Evolutionary conservation across 2,888 invertebrate species (phyloP).

Genomic region (Tethea ocularis): DNA sequence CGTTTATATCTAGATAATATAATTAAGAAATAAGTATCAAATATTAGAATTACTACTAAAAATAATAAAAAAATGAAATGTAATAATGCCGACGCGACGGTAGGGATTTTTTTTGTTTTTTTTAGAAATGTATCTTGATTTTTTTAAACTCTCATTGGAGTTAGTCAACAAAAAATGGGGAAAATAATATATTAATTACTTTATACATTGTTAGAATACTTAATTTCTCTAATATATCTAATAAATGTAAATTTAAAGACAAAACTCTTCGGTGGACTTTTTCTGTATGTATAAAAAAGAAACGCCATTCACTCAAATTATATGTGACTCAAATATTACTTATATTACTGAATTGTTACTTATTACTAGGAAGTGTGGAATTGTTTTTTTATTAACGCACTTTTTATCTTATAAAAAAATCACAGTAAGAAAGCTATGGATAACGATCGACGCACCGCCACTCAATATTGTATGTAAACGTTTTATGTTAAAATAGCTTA

Average conservation of each 20-base stretch:
- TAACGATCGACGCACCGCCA: constrained; percentile 21
- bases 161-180: constrained; percentile 27
- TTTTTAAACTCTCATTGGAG: constrained; percentile 3
- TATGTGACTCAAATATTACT: constrained; percentile 15
- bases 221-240: too few relatives aligned
- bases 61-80: constrained; percentile 29
- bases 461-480: not conserved
- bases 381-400: constrained; percentile 37
- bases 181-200: constrained; percentile 23
- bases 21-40: constrained; percentile 52
- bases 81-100: not conserved
- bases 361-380: constrained; percentile 44
- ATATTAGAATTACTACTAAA: constrained; percentile 35
- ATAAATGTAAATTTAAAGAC: constrained; percentile 24
- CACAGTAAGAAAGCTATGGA: constrained; percentile 52
- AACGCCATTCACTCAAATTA: constrained; percentile 10
- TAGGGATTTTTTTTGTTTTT: not conserved
- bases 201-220: constrained; percentile 35
- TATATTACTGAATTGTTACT: constrained; percentile 16
- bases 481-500: not conserved
- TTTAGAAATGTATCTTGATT: not conserved
- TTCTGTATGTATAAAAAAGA: constrained; percentile 19
- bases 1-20: constrained; percentile 41
- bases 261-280: constrained; percentile 53
- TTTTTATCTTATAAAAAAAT: constrained; percentile 47